Base-by-base conservation (phyloP, 1,140 invertebrate genomes). In the Zaprionus inermis region DNA sequence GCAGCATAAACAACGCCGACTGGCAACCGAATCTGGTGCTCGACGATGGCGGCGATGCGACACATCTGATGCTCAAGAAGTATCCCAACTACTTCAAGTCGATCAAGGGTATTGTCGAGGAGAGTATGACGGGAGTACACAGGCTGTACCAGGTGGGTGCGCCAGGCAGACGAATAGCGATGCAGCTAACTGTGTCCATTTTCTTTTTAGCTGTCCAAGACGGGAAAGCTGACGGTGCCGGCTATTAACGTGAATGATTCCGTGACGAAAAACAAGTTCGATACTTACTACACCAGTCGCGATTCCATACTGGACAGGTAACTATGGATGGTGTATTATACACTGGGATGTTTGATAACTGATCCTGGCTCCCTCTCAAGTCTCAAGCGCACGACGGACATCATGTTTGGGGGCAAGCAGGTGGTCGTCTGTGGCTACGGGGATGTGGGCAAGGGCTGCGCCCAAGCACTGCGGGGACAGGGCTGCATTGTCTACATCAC, bases 241-340 rank as follows among this genome's bases (percentile, higher is more conserved):
- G 98, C 98, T 4, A 99, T 99, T 96, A 99, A 99, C 93, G 98
- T 99, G 30, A 99, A 99, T 91, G 98, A 99, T 93, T 98, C 97
- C 10, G 98, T 99, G 7, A 99, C 98, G 0, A 99, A 99, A 94
- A 99, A 98, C n/a, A 99, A 99, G 94, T 99, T 99, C 93, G 98
- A 99, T 92, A 99, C 78, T 2, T 91, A 81, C 46, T 91, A 91
- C 55, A 86, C 79, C 7, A 83, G 79, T 10, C 78, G 91, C 14
- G 91, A 92, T 52, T 88, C 91, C 16, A 92, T 92, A 9, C 64
- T 92, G 18, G 91, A 92, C 63, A 91, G 88, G 85, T 91, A 54
- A 18, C 1, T 38, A n/a, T 7, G 0, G 6, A 1, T 22, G 34
- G 34, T 38, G 36, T 12, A 14, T 28, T 28, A 28, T 30, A 6